Percentiles rank a stretch among this genome's conserved stretches.
These are phyloP conservation scores for Felis catus DNA, from an alignment of 2,113 vertebrate species.

Conservation along the genomic window F.catus_Fca126_mat1.0 CM031413.1:115388001-115388500, in stretches of 20 bases:
- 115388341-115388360: background rate
- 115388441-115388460: background rate
- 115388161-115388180: background rate
- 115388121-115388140: background rate
- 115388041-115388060: background rate
- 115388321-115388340: conserved; percentile 4
- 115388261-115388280: background rate
- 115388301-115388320: conserved; percentile 7
- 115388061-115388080: background rate
- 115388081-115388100: background rate
- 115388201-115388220: background rate
- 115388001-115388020: background rate
- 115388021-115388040: background rate
- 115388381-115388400: background rate
- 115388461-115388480: background rate
- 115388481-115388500: background rate
- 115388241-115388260: conserved; percentile 18
- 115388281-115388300: background rate
- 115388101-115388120: background rate
- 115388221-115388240: background rate
- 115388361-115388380: background rate
- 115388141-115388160: background rate
- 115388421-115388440: background rate
- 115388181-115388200: background rate
- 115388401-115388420: background rate